Evolutionary conservation across 2,888 invertebrate genomes (phyloP).

Genomic region (Schrankia costaestrigalis): DNA sequence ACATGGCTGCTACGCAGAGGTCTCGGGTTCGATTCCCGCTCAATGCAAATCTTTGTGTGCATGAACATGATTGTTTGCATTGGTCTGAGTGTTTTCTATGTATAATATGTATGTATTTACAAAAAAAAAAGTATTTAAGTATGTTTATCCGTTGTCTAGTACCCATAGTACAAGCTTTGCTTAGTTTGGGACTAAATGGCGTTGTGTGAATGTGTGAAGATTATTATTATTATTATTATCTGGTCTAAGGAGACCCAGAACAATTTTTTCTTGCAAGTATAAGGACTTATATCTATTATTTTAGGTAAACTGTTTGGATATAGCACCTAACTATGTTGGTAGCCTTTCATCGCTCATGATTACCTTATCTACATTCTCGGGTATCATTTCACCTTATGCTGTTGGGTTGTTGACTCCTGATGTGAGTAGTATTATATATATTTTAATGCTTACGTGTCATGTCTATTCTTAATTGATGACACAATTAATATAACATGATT

Average conservation of each 20-base stretch:
- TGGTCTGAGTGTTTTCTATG: too few relatives aligned
- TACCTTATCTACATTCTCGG: constrained; percentile 83
- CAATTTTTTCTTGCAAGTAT: neutral
- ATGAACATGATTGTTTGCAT: too few relatives aligned
- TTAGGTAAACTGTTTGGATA: constrained; percentile 82
- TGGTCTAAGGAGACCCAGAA: neutral
- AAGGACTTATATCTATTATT: constrained; percentile 10
- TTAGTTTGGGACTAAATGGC: too few relatives aligned
- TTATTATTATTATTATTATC: too few relatives aligned
- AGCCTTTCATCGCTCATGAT: constrained; percentile 84
- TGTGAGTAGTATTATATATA: constrained; percentile 62
- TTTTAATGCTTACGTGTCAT: neutral
- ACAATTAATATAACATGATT: neutral
- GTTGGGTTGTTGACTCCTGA: constrained; percentile 82
- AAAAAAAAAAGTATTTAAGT: too few relatives aligned
- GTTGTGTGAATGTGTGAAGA: too few relatives aligned
- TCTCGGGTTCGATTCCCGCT: too few relatives aligned
- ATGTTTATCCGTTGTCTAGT: too few relatives aligned
- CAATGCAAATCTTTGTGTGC: too few relatives aligned
- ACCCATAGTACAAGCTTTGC: too few relatives aligned
- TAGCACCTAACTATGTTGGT: constrained; percentile 84
- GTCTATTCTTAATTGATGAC: neutral
- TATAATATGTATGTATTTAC: too few relatives aligned
- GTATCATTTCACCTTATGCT: constrained; percentile 82
- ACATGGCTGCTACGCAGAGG: too few relatives aligned